Percentiles rank a stretch among this genome's conserved stretches.
Evolutionary conservation across 2,888 invertebrate genomes (phyloP).

Genomic region (Callosobruchus maculatus): DNA sequence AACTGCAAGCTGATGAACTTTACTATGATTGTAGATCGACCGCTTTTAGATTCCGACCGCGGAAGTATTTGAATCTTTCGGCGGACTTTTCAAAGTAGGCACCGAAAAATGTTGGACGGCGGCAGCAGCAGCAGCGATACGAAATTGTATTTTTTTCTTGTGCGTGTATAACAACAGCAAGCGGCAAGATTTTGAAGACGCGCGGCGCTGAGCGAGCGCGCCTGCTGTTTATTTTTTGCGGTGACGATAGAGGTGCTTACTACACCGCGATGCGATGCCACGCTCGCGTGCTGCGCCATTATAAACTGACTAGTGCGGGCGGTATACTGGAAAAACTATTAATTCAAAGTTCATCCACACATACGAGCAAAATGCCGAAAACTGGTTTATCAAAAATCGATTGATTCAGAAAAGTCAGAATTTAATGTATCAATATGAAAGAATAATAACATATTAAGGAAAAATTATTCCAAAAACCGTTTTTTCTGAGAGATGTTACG

Average conservation of each 20-base stretch:
- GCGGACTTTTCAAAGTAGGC: conserved; percentile 17
- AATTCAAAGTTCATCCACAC: no score
- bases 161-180: background rate
- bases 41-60: background rate
- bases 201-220: conserved; percentile 12
- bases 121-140: background rate
- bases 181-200: conserved; percentile 23
- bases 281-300: conserved; percentile 7
- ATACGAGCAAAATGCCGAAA: no score
- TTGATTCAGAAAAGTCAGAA: no score
- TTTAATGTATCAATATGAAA: no score
- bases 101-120: background rate
- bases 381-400: no score
- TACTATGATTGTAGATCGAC: background rate
- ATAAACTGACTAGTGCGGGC: conserved; percentile 2
- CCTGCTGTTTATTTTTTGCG: conserved; percentile 33
- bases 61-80: conserved; percentile 15
- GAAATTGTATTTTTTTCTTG: background rate
- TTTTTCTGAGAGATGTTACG: no score
- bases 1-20: background rate
- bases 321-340: background rate
- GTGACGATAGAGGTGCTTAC: conserved; percentile 16
- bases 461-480: no score
- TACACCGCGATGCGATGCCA: background rate
- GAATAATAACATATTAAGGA: no score